Percentiles rank a stretch among this genome's conserved stretches.
phyloP scores from a whole-genome alignment of 2,888 invertebrate species.

The Polyploca ridens region DNA sequence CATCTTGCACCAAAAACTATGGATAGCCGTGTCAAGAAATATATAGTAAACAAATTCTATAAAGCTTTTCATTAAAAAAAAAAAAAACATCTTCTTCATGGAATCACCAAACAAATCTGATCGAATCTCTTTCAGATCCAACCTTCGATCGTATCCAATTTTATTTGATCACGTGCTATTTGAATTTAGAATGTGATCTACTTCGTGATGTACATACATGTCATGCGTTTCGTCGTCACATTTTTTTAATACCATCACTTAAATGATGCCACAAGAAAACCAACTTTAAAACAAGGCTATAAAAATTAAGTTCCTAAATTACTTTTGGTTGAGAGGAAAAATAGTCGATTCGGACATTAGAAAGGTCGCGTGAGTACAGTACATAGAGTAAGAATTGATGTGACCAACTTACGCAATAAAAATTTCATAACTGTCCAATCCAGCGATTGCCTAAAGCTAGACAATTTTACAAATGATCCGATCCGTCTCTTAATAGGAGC shows the following conservation, averaged over 20 bases:
- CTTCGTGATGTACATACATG: slow-evolving; percentile 52
- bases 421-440: slow-evolving; percentile 65
- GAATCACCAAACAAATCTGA: slow-evolving; percentile 10
- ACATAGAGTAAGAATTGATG: slow-evolving; percentile 58
- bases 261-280: slow-evolving; percentile 9
- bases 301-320: slow-evolving; percentile 4
- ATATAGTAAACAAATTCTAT: not conserved
- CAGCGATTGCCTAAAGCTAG: slow-evolving; percentile 65
- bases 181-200: slow-evolving; percentile 52
- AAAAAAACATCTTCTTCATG: not conserved
- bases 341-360: slow-evolving; percentile 38
- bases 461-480: slow-evolving; percentile 74
- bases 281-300: not conserved
- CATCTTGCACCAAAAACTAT: no score
- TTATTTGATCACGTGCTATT: slow-evolving; percentile 55
- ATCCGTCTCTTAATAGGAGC: slow-evolving; percentile 66
- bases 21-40: not conserved
- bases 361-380: slow-evolving; percentile 62
- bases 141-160: slow-evolving; percentile 24
- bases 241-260: slow-evolving; percentile 1
- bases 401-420: slow-evolving; percentile 60
- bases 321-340: slow-evolving; percentile 11
- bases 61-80: not conserved
- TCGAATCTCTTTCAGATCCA: slow-evolving; percentile 15
- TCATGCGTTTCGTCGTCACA: slow-evolving; percentile 34